Percentiles rank a stretch among this genome's conserved stretches.
These are phyloP conservation scores for Eupithecia centaureata DNA, from an alignment of 2,888 invertebrate genomes.

Conservation along the genomic window DNA sequence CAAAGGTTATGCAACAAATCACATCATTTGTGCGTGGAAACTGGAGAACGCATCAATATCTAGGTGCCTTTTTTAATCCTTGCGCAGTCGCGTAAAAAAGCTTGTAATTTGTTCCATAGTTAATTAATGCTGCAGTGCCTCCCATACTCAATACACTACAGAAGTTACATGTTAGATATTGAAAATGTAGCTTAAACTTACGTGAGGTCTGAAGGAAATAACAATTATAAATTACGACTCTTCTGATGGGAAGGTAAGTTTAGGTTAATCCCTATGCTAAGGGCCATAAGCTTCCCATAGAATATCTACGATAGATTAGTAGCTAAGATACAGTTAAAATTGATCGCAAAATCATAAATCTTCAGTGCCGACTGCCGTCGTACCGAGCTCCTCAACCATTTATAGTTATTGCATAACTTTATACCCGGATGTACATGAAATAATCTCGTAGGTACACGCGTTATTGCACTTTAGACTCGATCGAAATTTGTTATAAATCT, in stretches of 20 bases:
- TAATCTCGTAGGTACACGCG: slow-evolving; percentile 50
- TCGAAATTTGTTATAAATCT: not conserved
- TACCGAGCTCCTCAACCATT: slow-evolving; percentile 53
- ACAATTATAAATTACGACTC: no score
- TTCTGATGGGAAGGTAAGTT: no score
- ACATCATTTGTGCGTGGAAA: slow-evolving; percentile 53
- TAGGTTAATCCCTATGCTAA: no score
- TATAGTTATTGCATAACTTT: slow-evolving; percentile 56
- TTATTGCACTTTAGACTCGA: slow-evolving; percentile 46
- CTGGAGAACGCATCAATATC: not conserved
- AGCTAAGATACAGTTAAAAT: no score
- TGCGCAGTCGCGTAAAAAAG: not conserved
- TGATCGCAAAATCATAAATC: not conserved
- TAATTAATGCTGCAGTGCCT: not conserved
- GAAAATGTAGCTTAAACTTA: no score
- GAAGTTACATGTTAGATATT: no score
- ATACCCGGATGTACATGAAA: slow-evolving; percentile 75
- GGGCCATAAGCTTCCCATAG: no score
- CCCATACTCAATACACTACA: not conserved
- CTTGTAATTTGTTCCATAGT: not conserved
- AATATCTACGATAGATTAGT: no score
- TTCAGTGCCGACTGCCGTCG: not conserved
- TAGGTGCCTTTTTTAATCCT: not conserved
- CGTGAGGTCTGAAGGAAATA: no score
- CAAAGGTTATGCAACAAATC: slow-evolving; percentile 57